Conservation (phyloP, 64 coral and sea anemone species). For the Astreopora myriophthalma region DNA sequence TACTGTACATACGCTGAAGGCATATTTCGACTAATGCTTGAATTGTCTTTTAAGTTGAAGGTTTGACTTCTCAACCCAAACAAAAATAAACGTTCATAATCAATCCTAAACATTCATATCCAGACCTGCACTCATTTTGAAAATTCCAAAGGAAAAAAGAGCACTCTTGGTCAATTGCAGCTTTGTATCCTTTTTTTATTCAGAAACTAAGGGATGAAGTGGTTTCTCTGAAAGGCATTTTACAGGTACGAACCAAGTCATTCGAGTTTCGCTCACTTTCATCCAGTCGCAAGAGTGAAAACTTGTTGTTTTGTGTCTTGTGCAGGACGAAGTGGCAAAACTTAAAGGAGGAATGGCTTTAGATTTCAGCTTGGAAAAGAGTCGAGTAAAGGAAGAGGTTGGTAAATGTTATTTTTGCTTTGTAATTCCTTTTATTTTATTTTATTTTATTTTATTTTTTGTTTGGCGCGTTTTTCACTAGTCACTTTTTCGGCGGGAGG, state of each 20-base stretch:
- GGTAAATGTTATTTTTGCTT: neutral
- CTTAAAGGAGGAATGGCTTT: constrained; percentile 50
- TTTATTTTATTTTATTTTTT: neutral
- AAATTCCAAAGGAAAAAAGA: no score
- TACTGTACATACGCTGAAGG: no score
- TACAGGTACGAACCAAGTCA: neutral
- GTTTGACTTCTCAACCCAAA: no score
- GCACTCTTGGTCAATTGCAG: neutral
- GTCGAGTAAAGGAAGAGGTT: constrained; percentile 66
- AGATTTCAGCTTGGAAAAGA: constrained; percentile 72
- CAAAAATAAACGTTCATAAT: no score
- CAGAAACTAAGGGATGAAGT: constrained; percentile 49
- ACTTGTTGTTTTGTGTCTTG: neutral
- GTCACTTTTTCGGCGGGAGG: no score
- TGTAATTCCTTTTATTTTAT: neutral
- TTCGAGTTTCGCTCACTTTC: neutral
- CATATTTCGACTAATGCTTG: no score
- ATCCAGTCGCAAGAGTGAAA: no score
- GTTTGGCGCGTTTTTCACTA: no score
- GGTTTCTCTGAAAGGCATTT: constrained; percentile 13
- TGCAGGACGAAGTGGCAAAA: constrained; percentile 62
- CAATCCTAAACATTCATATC: no score
- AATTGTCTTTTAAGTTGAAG: no score
- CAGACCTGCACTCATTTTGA: no score
- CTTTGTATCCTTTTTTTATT: neutral